These are phyloP conservation scores for Cheilosia urbana DNA, from an alignment of 2,888 invertebrate species.

Conservation along the genomic window DNA sequence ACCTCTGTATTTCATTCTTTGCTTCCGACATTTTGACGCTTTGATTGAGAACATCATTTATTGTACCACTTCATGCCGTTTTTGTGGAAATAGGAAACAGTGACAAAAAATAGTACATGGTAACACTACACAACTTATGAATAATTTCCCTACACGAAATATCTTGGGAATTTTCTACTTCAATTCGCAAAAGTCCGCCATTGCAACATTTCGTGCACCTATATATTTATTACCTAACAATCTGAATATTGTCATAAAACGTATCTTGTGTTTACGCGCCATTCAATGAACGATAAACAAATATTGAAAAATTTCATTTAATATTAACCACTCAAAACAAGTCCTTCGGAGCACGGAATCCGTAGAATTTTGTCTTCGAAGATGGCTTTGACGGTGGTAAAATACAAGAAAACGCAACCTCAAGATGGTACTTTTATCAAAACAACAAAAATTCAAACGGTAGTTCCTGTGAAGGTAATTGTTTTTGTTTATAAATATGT, in stretches of 20 bases:
- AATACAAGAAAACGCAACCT: conserved; percentile 70
- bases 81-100: no score
- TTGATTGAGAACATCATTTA: no score
- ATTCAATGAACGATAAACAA: conserved; percentile 45
- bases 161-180: conserved; percentile 27
- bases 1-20: no score
- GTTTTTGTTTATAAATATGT: conserved; percentile 2
- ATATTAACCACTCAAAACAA: neutral
- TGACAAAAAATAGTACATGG: neutral
- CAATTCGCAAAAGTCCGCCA: conserved; percentile 63
- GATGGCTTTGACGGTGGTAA: conserved; percentile 76
- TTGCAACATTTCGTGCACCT: conserved; percentile 53
- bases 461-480: conserved; percentile 46
- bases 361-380: neutral
- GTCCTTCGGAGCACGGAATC: neutral
- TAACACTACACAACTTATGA: neutral
- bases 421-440: conserved; percentile 53
- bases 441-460: conserved; percentile 32
- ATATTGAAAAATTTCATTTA: neutral
- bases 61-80: no score
- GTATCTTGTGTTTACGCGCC: conserved; percentile 57
- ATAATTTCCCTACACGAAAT: conserved; percentile 27
- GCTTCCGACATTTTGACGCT: no score
- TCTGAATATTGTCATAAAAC: conserved; percentile 44
- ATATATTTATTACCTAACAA: conserved; percentile 57